Evolutionary conservation across 2,888 invertebrate species (phyloP), one percentile per base, ranked within the genome.

Genomic region (Euplexia lucipara): DNA sequence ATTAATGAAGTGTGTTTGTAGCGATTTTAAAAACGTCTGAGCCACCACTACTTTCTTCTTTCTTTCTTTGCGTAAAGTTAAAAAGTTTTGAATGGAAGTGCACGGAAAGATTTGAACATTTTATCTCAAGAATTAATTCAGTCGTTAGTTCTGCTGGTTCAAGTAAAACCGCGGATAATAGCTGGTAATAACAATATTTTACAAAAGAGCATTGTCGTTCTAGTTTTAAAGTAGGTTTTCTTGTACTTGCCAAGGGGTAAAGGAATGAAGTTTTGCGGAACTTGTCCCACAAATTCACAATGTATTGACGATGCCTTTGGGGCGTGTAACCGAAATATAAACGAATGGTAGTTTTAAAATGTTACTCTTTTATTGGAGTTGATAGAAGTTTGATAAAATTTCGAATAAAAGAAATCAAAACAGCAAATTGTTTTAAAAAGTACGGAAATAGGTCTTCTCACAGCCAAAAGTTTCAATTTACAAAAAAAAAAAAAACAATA

Each of bases 201-300:
- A 70, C 42, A 51, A 45, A 56, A 47, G 70, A 35, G 22, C 45
- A 54, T 34, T 51, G 9, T 34, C 42, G 59, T 61, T 77, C 52
- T 12, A 78, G 37, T 78, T 75, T 35, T 18, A 49, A 68, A 75
- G 68, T 71, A 60, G 57, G 49, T 58, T 62, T 59, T 35, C 57
- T 68, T 75, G 65, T 61, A 58, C 22, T 52, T 62, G 62, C 62
- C 62, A 68, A 65, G 62, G 48, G 26, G n/a, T 39, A 51, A 58
- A 32, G 30, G 22, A 71, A 30, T 16, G 8, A 44, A 64, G 44
- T 57, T 60, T 57, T 9, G 18, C 10, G 16, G 42, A 58, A 56
- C 37, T 58, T 20, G n/a, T 22, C n/a, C 20, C 8, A 0, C 41
- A 48, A 63, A 32, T 45, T 53, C 14, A 5, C 26, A 52, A 42